phyloP scores from a whole-genome alignment of 2,797 vertebrate species.

The Crocidura indochinensis region DNA sequence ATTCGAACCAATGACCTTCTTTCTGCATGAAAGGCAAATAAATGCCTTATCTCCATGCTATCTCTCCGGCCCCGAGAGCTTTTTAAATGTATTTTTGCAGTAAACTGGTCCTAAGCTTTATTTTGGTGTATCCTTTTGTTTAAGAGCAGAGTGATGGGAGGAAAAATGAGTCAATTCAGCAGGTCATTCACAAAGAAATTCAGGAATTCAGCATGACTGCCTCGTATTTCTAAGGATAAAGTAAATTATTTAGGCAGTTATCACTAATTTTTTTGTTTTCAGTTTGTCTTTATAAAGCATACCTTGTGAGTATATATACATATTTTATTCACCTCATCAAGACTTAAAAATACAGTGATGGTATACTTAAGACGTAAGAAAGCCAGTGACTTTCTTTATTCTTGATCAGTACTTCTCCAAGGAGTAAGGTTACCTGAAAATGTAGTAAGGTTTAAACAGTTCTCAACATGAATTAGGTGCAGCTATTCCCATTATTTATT shows the following conservation, averaged over 20 bases:
- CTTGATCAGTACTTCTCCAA: conserved; percentile 86
- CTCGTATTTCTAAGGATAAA: conserved; percentile 66
- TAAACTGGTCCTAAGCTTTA: conserved; percentile 55
- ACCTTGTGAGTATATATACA: conserved; percentile 82
- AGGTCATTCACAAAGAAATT: conserved; percentile 71
- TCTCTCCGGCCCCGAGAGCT: too few relatives aligned
- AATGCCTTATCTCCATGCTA: too few relatives aligned
- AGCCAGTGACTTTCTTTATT: conserved; percentile 79
- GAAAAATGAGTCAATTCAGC: conserved; percentile 54
- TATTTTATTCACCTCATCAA: conserved; percentile 84
- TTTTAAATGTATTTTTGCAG: conserved; percentile 64
- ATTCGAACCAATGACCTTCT: too few relatives aligned
- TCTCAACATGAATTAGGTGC: conserved; percentile 86
- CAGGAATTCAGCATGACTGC: neutral
- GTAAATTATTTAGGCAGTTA: conserved; percentile 70
- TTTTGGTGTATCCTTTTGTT: conserved; percentile 39
- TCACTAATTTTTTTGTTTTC: conserved; percentile 79
- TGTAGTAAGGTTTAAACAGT: conserved; percentile 86
- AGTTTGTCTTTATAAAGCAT: conserved; percentile 80
- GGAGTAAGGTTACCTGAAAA: conserved; percentile 85
- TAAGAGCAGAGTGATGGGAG: too few relatives aligned
- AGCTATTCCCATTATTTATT: conserved; percentile 87
- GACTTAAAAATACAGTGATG: conserved; percentile 81
- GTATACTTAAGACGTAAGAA: conserved; percentile 66
- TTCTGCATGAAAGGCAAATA: too few relatives aligned